Percentiles rank a stretch among this genome's conserved stretches.
Evolutionary conservation across 2,113 vertebrate genomes (phyloP).

Genomic region (Rafetus swinhoei): DNA sequence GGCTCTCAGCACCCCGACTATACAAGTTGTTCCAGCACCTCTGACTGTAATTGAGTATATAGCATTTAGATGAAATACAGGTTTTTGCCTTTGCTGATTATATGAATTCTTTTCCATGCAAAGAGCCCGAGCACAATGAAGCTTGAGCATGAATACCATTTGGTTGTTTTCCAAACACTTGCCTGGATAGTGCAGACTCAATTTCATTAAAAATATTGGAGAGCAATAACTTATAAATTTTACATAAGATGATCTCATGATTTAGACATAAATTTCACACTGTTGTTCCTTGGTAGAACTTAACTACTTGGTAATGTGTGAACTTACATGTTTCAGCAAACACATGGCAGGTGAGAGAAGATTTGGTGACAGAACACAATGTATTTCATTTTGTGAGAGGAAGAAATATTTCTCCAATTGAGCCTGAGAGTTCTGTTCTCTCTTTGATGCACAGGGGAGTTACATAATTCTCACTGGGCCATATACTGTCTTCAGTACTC

Average conservation of each 20-base stretch:
- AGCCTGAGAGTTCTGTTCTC: background rate
- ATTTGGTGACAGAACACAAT: constrained; percentile 58
- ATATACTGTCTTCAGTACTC: background rate
- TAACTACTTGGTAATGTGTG: constrained; percentile 51
- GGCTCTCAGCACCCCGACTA: too few relatives aligned
- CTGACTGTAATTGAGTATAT: background rate
- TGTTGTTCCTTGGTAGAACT: constrained; percentile 40
- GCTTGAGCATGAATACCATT: background rate
- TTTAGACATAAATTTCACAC: constrained; percentile 39
- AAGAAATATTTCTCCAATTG: background rate
- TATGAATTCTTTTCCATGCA: constrained; percentile 9
- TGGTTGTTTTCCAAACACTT: constrained; percentile 25
- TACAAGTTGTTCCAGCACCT: too few relatives aligned
- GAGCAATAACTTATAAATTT: constrained; percentile 43
- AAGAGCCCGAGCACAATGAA: background rate
- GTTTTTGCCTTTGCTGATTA: background rate
- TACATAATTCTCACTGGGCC: background rate
- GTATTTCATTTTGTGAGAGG: constrained; percentile 33
- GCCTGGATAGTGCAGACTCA: background rate
- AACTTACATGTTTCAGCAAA: constrained; percentile 63
- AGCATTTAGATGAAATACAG: constrained; percentile 1
- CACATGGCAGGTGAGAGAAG: constrained; percentile 41
- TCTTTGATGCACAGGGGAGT: accelerated
- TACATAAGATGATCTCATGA: constrained; percentile 64
- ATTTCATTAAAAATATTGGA: constrained; percentile 48